Percentiles rank a stretch among this genome's conserved stretches.
phyloP scores from a whole-genome alignment of 2,113 vertebrate species.

The Phalacrocorax aristotelis region DNA sequence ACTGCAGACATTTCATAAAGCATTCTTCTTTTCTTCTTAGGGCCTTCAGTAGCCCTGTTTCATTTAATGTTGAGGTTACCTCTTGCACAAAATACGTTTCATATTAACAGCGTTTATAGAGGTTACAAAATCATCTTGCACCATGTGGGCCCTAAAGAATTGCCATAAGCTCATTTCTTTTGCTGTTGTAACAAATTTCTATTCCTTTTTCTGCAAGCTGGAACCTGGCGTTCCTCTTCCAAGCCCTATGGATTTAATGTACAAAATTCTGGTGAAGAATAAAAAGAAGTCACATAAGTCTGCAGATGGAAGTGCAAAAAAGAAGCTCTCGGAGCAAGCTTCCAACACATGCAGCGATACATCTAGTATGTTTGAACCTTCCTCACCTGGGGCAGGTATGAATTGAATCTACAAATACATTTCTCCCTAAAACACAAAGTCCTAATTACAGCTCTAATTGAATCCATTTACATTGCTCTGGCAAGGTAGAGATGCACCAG shows the following conservation, averaged over 20 bases:
- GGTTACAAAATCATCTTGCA: not conserved
- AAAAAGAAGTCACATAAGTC: constrained; percentile 97
- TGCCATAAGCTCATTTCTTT: not conserved
- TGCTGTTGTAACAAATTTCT: not conserved
- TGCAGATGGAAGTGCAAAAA: constrained; percentile 86
- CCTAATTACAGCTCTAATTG: not conserved
- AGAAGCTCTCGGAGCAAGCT: constrained; percentile 92
- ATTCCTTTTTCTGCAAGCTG: constrained; percentile 74
- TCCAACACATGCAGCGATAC: constrained; percentile 93
- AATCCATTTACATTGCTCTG: not conserved
- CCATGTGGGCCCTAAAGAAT: not conserved
- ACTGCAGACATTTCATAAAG: not conserved
- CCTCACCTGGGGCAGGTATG: constrained; percentile 91
- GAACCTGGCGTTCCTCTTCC: constrained; percentile 89
- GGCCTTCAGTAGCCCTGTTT: not conserved
- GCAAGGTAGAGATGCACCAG: not conserved
- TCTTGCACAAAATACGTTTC: not conserved
- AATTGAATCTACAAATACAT: not conserved
- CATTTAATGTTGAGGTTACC: not conserved
- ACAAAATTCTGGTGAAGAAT: constrained; percentile 98
- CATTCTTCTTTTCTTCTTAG: constrained; percentile 10
- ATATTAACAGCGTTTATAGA: not conserved
- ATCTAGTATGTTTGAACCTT: constrained; percentile 92
- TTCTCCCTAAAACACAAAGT: not conserved
- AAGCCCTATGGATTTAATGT: constrained; percentile 93